phyloP scores from a whole-genome alignment of 2,797 vertebrate genomes.

The Selene dorsalis region DNA sequence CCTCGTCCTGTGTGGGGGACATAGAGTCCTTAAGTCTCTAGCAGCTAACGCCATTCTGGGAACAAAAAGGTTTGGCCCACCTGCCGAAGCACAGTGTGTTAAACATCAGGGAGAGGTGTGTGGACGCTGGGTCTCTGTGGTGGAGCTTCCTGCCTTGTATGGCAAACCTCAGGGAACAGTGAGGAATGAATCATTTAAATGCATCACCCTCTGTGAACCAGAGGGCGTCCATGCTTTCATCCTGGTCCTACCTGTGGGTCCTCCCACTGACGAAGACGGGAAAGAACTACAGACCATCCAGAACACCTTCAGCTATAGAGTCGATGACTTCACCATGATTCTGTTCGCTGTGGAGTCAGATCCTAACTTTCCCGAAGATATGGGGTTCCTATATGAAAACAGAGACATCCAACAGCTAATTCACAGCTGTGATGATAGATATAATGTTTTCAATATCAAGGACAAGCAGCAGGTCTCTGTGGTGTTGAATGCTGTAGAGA shows the following conservation, averaged over 20 bases:
- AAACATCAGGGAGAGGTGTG: conserved; percentile 7
- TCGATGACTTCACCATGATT: conserved; percentile 26
- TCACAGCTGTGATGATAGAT: neutral
- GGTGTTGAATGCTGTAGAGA: conserved; percentile 27
- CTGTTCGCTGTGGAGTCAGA: conserved; percentile 43
- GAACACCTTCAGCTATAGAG: neutral
- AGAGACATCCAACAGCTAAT: conserved; percentile 21
- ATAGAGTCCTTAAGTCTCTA: neutral
- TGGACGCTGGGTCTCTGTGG: conserved; percentile 32
- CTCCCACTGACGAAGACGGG: neutral
- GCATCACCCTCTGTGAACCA: conserved; percentile 33
- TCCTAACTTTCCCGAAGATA: neutral
- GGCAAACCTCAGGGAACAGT: neutral
- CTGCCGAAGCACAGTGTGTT: neutral
- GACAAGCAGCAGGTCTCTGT: conserved; percentile 35
- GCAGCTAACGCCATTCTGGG: conserved; percentile 22
- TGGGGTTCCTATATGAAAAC: conserved; percentile 1
- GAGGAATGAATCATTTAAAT: neutral
- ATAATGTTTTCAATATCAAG: neutral
- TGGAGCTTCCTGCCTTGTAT: conserved; percentile 45
- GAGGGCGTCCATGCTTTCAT: conserved; percentile 38
- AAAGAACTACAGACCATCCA: neutral
- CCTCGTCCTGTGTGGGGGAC: conserved; percentile 47
- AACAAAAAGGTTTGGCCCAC: neutral
- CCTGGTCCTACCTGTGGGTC: neutral